Percentiles rank a stretch among this genome's conserved stretches.
phyloP scores from a whole-genome alignment of 1,140 invertebrate genomes.

The Anthonomus grandis region DNA sequence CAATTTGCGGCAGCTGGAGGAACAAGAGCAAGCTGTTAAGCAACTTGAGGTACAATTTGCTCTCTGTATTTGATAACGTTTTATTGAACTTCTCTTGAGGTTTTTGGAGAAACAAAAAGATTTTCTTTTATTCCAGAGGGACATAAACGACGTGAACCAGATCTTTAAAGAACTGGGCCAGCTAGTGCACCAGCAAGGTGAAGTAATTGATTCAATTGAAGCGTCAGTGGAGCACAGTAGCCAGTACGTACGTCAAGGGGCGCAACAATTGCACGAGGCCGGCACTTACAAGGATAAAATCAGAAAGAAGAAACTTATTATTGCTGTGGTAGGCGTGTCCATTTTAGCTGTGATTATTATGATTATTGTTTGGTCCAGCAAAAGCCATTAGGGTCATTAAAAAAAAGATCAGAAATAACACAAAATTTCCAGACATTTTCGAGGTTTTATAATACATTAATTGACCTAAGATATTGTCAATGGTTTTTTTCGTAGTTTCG shows the following conservation, averaged over 20 bases:
- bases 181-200: constrained; percentile 96
- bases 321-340: constrained; percentile 63
- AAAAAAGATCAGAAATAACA: no score
- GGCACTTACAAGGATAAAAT: constrained; percentile 83
- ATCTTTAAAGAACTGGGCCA: constrained; percentile 97
- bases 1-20: constrained; percentile 79
- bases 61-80: not conserved
- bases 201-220: constrained; percentile 95
- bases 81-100: not conserved
- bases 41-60: constrained; percentile 76
- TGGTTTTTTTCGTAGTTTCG: no score
- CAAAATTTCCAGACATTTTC: no score
- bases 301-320: constrained; percentile 80
- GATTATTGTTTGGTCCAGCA: constrained; percentile 59
- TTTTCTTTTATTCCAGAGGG: constrained; percentile 61
- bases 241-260: constrained; percentile 79
- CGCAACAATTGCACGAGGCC: constrained; percentile 76
- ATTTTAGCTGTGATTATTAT: constrained; percentile 69
- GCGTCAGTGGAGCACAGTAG: constrained; percentile 90
- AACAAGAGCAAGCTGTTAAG: constrained; percentile 85
- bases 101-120: not conserved
- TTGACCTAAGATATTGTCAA: no score
- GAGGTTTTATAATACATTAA: no score
- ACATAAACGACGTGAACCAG: constrained; percentile 95
- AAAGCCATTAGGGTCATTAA: no score